Conservation (phyloP, 2,888 invertebrate species). For the Apotomis turbidana region DNA sequence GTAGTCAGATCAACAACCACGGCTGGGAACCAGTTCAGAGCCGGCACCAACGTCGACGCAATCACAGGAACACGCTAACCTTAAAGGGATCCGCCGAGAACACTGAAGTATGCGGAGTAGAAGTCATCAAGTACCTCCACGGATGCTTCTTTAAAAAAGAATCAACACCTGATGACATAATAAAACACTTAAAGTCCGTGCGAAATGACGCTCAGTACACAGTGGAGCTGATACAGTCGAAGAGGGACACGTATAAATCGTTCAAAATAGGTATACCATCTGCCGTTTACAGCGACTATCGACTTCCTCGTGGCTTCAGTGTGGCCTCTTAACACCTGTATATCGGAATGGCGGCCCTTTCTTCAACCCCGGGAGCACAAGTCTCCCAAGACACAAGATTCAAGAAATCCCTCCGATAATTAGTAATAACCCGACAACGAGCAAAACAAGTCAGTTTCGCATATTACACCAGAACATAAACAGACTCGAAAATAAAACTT, state of each 20-base stretch:
- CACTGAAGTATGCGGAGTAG: neutral
- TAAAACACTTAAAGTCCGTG: neutral
- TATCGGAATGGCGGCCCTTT: constrained; percentile 37
- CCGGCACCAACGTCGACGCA: neutral
- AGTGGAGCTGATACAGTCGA: neutral
- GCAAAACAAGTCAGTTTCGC: too few species aligned
- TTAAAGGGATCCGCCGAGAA: constrained; percentile 1
- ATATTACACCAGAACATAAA: too few species aligned
- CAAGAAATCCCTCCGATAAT: too few species aligned
- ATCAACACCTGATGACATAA: neutral
- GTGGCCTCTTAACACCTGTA: constrained; percentile 30
- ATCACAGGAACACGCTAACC: neutral
- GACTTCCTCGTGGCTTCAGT: constrained; percentile 4
- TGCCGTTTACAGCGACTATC: too few species aligned
- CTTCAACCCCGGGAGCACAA: neutral
- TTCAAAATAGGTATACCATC: neutral
- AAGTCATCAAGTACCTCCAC: neutral
- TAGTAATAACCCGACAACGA: too few species aligned
- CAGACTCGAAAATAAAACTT: too few species aligned
- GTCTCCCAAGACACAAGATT: too few species aligned
- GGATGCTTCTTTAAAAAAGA: too few species aligned
- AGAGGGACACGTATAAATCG: neutral
- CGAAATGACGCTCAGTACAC: neutral
- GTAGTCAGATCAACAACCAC: neutral
- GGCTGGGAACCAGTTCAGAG: too few species aligned